Base-by-base conservation (phyloP, 2,113 vertebrate genomes). In the Polypterus senegalus region DNA sequence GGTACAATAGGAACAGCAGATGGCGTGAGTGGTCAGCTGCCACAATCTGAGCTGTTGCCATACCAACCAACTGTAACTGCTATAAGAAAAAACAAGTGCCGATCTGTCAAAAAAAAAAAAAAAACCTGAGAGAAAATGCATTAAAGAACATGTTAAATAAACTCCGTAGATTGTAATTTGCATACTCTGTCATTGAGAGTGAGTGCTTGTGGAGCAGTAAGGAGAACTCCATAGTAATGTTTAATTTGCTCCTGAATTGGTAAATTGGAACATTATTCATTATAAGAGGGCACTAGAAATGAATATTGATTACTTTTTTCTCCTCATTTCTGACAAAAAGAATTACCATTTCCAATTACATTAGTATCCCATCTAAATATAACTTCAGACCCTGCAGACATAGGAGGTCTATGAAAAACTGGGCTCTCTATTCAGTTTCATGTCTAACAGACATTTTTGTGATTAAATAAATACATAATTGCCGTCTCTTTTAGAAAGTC, bases 11-110 rank as follows among this genome's bases (percentile, higher is more conserved):
- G 27, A 27, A 27, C 27, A 27, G 27, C 27, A 27, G 27, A 27
- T 27, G 27, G 27, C 27, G 27, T 27, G 27, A 27, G 27, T 10
- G 10, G 10, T 8, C 7, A 53, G 7, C 51, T 53, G 51, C 51
- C 51, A 53, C 51, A 55, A 27, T 55, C 54, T 6, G 54, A 55
- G 54, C 54, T 8, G 54, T 55, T 55, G 54, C 43, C 54, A 55
- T 55, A 55, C 54, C 54, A 55, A 55, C 54, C 54, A 55, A 27
- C 54, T 53, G 51, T 53, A 53, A 10, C 10, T 53, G 7, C 27
- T 10, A 53, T 27, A 9, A 55, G 6, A 55, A 10, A 27, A 55
- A 10, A 55, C 54, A 55, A 8, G 54, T 5, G 54, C 54, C 54
- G 10, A 5, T 55, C 6, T 55, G 1, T 55, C 54, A 5, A 27